Conservation (phyloP, 2,797 vertebrate species). For the Hypotaenidia philippensis region DNA sequence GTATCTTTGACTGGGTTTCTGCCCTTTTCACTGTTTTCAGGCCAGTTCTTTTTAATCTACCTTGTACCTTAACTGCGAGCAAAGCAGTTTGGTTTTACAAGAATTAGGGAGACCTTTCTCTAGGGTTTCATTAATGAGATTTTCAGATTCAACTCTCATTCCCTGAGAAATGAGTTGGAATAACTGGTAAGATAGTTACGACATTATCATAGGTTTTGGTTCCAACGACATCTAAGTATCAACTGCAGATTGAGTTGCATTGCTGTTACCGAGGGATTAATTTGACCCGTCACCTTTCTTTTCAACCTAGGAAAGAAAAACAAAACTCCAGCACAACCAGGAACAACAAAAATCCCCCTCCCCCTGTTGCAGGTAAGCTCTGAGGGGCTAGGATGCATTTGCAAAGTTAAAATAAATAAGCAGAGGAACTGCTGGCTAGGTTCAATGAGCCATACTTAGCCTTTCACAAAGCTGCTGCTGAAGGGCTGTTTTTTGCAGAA, state of each 20-base stretch:
- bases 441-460: not conserved
- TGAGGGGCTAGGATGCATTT: not conserved
- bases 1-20: not conserved
- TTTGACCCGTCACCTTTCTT: not conserved
- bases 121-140: not conserved
- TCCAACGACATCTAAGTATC: not conserved
- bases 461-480: conserved; percentile 1
- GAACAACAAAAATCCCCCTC: not conserved
- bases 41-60: not conserved
- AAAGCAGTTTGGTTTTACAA: not conserved
- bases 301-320: not conserved
- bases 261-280: not conserved
- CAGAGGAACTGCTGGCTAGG: not conserved
- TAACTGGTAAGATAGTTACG: not conserved
- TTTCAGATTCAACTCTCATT: not conserved
- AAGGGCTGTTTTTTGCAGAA: conserved; percentile 3
- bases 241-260: not conserved
- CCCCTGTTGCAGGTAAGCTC: not conserved
- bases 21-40: not conserved
- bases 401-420: conserved; percentile 41
- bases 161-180: not conserved
- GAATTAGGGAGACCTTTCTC: not conserved
- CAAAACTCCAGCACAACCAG: not conserved
- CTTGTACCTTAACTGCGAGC: not conserved
- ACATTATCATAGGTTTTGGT: not conserved